Evolutionary conservation across 2,888 invertebrate genomes (phyloP), one percentile per base, ranked within the genome.

Genomic region (Chydorus sphaericus): DNA sequence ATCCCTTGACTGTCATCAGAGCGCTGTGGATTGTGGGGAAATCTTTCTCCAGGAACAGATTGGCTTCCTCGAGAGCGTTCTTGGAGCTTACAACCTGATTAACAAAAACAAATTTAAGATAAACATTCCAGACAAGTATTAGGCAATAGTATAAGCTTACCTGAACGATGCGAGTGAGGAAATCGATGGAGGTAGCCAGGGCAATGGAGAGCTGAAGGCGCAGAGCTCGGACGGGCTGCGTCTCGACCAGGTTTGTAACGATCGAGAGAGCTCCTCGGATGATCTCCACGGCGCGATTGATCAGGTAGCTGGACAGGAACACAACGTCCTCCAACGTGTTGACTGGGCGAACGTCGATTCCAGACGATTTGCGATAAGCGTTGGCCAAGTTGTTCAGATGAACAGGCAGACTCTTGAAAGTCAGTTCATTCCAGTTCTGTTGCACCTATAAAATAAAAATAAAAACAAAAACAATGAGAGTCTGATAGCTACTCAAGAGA

Each of bases 351-450:
- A 23, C 44, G 2, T 44, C 44, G 10, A 23, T 28, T 26, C 28
- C 44, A 44, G 20, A 23, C 10, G 44, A 44, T 3, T 28, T 28
- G 14, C 44, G 44, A 44, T 44, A 44, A 23, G 23, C 23, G 1
- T 4, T 44, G 2, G 44, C 44, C 10, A 52, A n/a, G 14, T 52
- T 37, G 6, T 36, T 33, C 14, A 36, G 10, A 33, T 52, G 33
- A 10, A 5, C 18, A 10, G 36, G 29, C 10, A 52, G 8, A 10
- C 20, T 23, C 16, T 18, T 52, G 36, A 33, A 7, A 10, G 16
- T 31, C 20, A 52, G 11, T 23, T 52, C 52, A 23, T 52, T 28
- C 52, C 52, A 52, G 31, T 52, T 31, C n/a, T 18, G 16, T 23
- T 36, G 52, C 7, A 52, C 37, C 52, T 52, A 2, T 6, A 7